Conservation (phyloP, 1,140 invertebrate species). For the Penaeus vannamei region DNA sequence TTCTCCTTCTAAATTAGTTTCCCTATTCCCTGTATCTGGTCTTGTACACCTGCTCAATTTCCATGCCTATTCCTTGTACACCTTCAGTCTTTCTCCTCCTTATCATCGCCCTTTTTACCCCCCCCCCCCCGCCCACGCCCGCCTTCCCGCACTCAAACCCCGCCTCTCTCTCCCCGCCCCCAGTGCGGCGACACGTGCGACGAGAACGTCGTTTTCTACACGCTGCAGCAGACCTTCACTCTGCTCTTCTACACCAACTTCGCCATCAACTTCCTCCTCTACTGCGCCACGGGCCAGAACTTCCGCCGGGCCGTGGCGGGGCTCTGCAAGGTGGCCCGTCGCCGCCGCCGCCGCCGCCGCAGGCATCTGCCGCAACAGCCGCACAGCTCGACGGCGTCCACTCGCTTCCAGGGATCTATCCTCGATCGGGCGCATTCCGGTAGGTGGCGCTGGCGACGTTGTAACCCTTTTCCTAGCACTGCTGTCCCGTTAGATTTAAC, state of each 20-base stretch:
- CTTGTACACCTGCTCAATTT: too few species aligned
- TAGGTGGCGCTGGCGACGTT: background rate
- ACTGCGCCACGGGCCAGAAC: conserved; percentile 85
- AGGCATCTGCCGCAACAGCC: background rate
- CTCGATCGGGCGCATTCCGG: background rate
- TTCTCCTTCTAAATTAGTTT: too few species aligned
- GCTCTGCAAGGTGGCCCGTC: conserved; percentile 70
- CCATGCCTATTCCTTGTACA: too few species aligned
- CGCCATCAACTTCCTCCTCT: conserved; percentile 88
- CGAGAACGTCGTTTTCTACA: conserved; percentile 70
- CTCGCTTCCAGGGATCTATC: background rate
- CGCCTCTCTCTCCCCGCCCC: background rate
- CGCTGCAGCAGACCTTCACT: conserved; percentile 75
- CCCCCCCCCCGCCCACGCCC: background rate
- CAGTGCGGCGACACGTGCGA: conserved; percentile 49
- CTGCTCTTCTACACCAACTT: conserved; percentile 87
- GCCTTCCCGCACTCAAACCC: too few species aligned
- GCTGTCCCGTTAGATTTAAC: too few species aligned
- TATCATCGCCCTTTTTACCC: background rate
- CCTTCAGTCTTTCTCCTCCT: too few species aligned
- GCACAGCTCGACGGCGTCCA: background rate
- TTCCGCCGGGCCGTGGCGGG: conserved; percentile 78
- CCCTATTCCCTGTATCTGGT: too few species aligned
- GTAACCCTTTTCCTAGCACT: too few species aligned
- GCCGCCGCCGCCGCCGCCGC: conserved; percentile 70